Evolutionary conservation across 2,888 invertebrate genomes (phyloP), one percentile per base, ranked within the genome.

Genomic region (Phytoseiulus persimilis): DNA sequence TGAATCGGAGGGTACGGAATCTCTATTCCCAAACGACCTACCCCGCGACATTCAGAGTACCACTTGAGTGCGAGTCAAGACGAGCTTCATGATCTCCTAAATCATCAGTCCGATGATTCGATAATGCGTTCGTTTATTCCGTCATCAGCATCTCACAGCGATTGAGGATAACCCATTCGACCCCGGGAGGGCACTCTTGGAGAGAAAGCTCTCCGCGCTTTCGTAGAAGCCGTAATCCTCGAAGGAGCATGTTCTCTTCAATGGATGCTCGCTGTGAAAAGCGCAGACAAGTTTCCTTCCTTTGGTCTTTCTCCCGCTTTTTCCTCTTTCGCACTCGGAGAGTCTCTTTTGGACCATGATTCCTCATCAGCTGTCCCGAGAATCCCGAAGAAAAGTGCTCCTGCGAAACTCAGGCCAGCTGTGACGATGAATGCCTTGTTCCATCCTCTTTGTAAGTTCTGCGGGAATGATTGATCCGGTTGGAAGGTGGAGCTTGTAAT

Each of bases 351-450:
- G 11, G 87, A 87, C 87, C 87, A 87, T 28, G 87, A 31, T 31
- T 87, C 39, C 87, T 87, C 87, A 0, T 33, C 87, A 28, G 87
- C 87, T 5, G 32, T 87, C n/a, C 31, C 87, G 87, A 87, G 31
- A 33, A 87, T 31, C n/a, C 39, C 87, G 33, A 87, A 87, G 33
- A 32, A 31, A 45, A 87, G 32, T 45, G 87, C 87, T 32, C 87
- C 87, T 31, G 31, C 31, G 45, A 87, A 87, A 33, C 87, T 87
- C n/a, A 87, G 6, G 31, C 39, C n/a, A 0, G 87, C 87, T 14
- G 87, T 87, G 6, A 18, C 45, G 87, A 39, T 39, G 87, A 87
- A 87, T 6, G 45, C 87, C 32, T 32, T 33, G 31, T 87, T 87
- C 32, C 33, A 87, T 33, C n/a, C 32, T 31, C 65, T 65, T 18